Evolutionary conservation across 2,113 vertebrate genomes (phyloP).

Genomic region (Clarias magur): DNA sequence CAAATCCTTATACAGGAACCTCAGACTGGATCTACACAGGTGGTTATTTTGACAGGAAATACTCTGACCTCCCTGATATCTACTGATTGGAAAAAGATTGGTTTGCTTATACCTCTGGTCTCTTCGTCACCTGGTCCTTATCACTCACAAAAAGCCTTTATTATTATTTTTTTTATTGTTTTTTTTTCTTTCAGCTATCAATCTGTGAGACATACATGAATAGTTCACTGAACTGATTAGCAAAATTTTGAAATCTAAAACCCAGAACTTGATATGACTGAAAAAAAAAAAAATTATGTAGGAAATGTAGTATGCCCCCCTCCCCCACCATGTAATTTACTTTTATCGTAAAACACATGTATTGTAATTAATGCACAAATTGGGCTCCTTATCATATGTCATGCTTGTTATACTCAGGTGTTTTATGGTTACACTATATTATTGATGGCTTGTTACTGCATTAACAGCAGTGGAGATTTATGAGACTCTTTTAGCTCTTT

Average conservation of each 20-base stretch:
- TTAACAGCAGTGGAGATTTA: slow-evolving; percentile 26
- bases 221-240: slow-evolving; percentile 43
- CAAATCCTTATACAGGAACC: slow-evolving; percentile 83
- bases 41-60: slow-evolving; percentile 93
- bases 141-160: slow-evolving; percentile 42
- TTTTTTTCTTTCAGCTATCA: neutral
- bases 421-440: slow-evolving; percentile 46
- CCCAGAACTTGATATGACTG: slow-evolving; percentile 16
- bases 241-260: slow-evolving; percentile 37
- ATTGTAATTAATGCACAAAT: slow-evolving; percentile 35
- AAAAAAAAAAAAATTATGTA: slow-evolving; percentile 4
- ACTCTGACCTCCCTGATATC: slow-evolving; percentile 88
- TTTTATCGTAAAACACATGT: slow-evolving; percentile 19
- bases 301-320: slow-evolving; percentile 25
- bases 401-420: slow-evolving; percentile 49
- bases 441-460: slow-evolving; percentile 1
- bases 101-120: slow-evolving; percentile 47
- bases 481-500: slow-evolving; percentile 39
- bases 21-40: slow-evolving; percentile 91
- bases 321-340: neutral
- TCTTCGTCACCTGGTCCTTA: slow-evolving; percentile 34
- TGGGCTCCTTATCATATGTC: slow-evolving; percentile 26
- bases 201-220: slow-evolving; percentile 37
- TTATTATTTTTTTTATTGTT: neutral
- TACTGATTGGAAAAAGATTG: slow-evolving; percentile 82